A percentile compares a stretch with the other conserved stretches of the same genome.
Evolutionary conservation across 1,140 invertebrate species (phyloP).

Genomic region (Drosophila neocordata): DNA sequence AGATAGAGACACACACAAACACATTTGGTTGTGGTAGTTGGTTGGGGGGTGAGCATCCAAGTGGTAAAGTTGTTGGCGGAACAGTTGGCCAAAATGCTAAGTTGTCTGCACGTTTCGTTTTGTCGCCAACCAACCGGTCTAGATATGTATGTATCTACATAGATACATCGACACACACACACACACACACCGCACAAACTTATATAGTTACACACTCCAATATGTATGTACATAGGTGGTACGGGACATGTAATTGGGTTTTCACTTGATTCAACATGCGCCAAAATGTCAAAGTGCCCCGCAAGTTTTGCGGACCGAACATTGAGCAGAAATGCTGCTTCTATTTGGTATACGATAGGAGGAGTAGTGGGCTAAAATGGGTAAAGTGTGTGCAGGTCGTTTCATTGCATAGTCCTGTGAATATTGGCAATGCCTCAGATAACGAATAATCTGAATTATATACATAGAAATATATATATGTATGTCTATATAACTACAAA

Average conservation of each 20-base stretch:
- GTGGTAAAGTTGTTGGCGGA: slow-evolving; percentile 21
- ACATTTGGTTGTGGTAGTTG: slow-evolving; percentile 8
- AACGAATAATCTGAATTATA: too few relatives aligned
- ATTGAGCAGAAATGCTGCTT: neutral
- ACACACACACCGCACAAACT: neutral
- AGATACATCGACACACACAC: neutral
- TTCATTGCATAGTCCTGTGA: neutral
- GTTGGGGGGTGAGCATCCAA: neutral
- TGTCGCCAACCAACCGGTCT: slow-evolving; percentile 56
- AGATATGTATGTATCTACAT: slow-evolving; percentile 40
- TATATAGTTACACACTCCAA: too few relatives aligned
- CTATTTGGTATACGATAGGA: neutral
- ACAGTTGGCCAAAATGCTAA: slow-evolving; percentile 71
- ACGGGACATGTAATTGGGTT: slow-evolving; percentile 73
- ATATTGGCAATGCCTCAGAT: too few relatives aligned
- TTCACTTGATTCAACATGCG: slow-evolving; percentile 77
- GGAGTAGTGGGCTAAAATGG: neutral
- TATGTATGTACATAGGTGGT: neutral
- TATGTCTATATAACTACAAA: too few relatives aligned
- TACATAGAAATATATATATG: too few relatives aligned
- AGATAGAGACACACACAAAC: slow-evolving; percentile 1
- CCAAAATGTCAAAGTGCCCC: slow-evolving; percentile 71
- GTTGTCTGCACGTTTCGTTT: slow-evolving; percentile 67
- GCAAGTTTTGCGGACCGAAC: slow-evolving; percentile 47
- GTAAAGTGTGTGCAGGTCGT: neutral